A percentile compares a stretch with the other conserved stretches of the same genome.
phyloP scores from a whole-genome alignment of 2,888 invertebrate genomes.

The Chymomyza amoena region DNA sequence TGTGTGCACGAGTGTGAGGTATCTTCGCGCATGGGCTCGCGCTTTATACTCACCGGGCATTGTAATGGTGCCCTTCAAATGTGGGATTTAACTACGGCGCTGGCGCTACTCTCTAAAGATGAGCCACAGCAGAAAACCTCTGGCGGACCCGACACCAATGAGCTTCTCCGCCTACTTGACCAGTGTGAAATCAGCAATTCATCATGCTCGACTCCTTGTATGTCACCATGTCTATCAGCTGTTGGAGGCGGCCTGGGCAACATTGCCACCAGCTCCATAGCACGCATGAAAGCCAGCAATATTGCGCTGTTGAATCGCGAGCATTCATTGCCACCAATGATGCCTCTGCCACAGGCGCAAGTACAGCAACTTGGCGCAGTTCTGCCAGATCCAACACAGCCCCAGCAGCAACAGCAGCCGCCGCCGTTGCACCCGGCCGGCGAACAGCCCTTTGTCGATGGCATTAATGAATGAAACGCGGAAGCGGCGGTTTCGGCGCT shows the following conservation, averaged over 20 bases:
- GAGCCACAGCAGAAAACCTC: constrained; percentile 83
- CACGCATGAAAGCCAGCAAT: constrained; percentile 82
- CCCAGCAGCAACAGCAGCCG: constrained; percentile 25
- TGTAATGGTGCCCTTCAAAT: constrained; percentile 96
- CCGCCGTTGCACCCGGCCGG: constrained; percentile 12
- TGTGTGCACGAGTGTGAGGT: constrained; percentile 99
- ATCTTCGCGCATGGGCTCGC: constrained; percentile 93
- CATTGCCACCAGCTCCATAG: constrained; percentile 78
- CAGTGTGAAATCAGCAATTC: constrained; percentile 95
- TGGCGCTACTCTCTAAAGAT: constrained; percentile 88
- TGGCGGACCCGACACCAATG: constrained; percentile 95
- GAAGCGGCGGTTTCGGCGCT: constrained; percentile 70
- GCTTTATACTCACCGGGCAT: constrained; percentile 95
- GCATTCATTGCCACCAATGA: constrained; percentile 20
- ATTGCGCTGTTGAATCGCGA: constrained; percentile 82
- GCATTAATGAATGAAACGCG: constrained; percentile 74
- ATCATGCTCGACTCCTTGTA: constrained; percentile 86
- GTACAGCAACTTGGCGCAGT: neutral
- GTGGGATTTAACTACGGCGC: constrained; percentile 98
- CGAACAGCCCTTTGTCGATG: constrained; percentile 37
- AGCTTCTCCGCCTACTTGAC: constrained; percentile 93
- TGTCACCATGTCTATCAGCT: constrained; percentile 84
- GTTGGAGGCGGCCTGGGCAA: constrained; percentile 70
- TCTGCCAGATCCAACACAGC: constrained; percentile 19
- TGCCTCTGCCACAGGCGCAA: constrained; percentile 34